Evolutionary conservation across 2,113 vertebrate species (phyloP).

Genomic region (Formicarius rufipectus): DNA sequence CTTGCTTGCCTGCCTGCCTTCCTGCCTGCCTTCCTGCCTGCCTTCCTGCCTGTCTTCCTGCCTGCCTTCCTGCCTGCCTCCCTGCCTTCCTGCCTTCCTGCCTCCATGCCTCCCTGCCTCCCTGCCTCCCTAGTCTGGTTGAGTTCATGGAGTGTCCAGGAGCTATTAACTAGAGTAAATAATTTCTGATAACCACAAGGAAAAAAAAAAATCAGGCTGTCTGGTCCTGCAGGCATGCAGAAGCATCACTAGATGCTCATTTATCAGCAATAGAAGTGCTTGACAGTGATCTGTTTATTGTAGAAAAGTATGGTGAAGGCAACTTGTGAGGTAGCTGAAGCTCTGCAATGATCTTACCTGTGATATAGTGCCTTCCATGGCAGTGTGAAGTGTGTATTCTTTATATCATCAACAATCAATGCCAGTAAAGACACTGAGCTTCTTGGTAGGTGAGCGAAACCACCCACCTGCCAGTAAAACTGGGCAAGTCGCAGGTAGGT

Average conservation of each 20-base stretch:
- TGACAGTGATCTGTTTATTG: accelerated
- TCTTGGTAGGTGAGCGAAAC: background rate
- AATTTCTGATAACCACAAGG: background rate
- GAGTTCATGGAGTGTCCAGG: background rate
- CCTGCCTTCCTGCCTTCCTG: too few species aligned
- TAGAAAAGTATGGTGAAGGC: background rate
- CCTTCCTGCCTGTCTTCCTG: too few species aligned
- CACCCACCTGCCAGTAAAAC: background rate
- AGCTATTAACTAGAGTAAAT: background rate
- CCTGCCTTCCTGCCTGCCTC: too few species aligned
- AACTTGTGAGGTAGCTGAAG: background rate
- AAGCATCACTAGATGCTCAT: background rate
- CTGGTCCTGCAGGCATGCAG: background rate
- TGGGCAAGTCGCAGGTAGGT: background rate
- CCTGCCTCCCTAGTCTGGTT: too few species aligned
- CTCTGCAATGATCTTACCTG: background rate
- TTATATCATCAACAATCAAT: background rate
- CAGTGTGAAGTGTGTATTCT: background rate
- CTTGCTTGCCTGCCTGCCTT: too few species aligned
- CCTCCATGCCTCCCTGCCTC: too few species aligned
- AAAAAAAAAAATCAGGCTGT: too few species aligned
- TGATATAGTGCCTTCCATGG: background rate
- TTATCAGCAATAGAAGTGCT: background rate
- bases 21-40: too few species aligned
- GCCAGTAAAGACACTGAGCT: background rate